Conservation (phyloP, 2,113 vertebrate genomes). For the Channa argus region DNA sequence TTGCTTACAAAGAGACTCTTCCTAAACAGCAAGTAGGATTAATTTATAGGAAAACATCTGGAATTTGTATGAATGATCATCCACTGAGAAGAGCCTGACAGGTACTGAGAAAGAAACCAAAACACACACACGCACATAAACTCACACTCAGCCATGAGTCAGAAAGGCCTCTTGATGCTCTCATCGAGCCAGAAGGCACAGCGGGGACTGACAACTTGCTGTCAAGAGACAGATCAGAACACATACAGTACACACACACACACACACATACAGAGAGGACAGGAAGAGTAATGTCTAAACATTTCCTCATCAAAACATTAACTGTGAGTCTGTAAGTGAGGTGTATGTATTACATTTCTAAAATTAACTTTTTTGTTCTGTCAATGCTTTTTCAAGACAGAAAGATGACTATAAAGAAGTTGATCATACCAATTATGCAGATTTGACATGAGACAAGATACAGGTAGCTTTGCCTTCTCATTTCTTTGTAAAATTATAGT, state of each 20-base stretch:
- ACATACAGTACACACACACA: conserved; percentile 15
- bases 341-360: background rate
- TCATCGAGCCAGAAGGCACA: conserved; percentile 69
- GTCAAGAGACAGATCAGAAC: conserved; percentile 65
- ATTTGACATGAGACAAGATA: conserved; percentile 6
- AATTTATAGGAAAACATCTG: conserved; percentile 46
- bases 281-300: conserved; percentile 36
- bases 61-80: conserved; percentile 45
- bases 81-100: conserved; percentile 46
- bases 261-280: conserved; percentile 14
- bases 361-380: background rate
- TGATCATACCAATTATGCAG: background rate
- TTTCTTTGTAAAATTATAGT: no score
- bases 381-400: background rate
- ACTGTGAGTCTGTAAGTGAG: conserved; percentile 3
- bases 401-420: conserved; percentile 3
- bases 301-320: conserved; percentile 41
- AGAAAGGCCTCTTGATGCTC: conserved; percentile 63
- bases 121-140: conserved; percentile 30
- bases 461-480: background rate
- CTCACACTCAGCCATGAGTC: conserved; percentile 47
- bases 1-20: conserved; percentile 17
- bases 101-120: conserved; percentile 33
- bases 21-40: conserved; percentile 27
- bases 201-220: conserved; percentile 64